Evolutionary conservation across 2,113 vertebrate genomes (phyloP), one percentile per base, ranked within the genome.

Genomic region (Eira barbara): DNA sequence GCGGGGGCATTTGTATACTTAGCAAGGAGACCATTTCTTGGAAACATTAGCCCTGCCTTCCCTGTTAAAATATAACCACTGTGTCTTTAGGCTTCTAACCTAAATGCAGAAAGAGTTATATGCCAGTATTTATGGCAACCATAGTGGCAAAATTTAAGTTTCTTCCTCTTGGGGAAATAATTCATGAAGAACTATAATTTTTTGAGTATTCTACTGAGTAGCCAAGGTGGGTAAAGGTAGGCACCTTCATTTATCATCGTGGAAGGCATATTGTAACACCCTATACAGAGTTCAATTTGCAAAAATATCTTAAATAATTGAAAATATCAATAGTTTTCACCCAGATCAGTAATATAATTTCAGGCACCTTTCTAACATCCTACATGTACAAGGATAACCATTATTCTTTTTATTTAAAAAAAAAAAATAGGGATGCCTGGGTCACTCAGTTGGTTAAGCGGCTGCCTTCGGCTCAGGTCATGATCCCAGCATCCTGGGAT

Each of bases 261-360:
- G 1, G n/a, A 47, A 3, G 65, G 8, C 18, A 7, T 59, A 59
- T 61, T 31, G 0, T 15, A 87, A 59, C 55, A 89, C 36, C 18
- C 36, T 31, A 25, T 31, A 27, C 63, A 78, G 20, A 88, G 18
- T 3, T 4, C 6, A 82, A 47, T 49, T 90, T 87, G 59, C 12
- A 31, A 84, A 93, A 96, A 74, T 39, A 14, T 34, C 91, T 96
- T 85, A 92, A 94, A 57, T 89, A 52, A 1, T 45, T 42, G 45
- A 49, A 96, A 81, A 42, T 65, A 47, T 63, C 45, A 81, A 57
- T 80, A 79, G 15, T 7, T 95, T 94, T 55, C 29, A 21, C 21
- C 89, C 39, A 25, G 73, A 17, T 59, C 8, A 39, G 42, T 29
- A 94, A 82, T 84, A 67, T 61, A 59, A 91, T 89, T 95, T 73